A percentile compares a stretch with the other conserved stretches of the same genome.
phyloP scores from a whole-genome alignment of 2,797 vertebrate species.

The Megalops cyprinoides region DNA sequence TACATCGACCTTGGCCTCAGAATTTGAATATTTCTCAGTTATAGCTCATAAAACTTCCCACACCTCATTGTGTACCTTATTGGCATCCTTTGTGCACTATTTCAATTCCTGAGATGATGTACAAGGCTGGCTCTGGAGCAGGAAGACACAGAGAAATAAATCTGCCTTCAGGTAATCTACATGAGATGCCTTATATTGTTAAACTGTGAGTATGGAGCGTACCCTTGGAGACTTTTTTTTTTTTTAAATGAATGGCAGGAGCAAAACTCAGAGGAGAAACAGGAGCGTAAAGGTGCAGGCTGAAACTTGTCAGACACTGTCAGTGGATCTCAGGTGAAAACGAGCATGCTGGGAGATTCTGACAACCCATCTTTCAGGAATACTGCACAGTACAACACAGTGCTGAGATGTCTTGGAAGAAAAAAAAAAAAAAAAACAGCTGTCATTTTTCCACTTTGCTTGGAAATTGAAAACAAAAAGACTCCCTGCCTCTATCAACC shows the following conservation, averaged over 20 bases:
- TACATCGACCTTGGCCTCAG: not conserved
- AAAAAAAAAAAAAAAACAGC: not conserved
- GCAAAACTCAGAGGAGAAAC: slow-evolving; percentile 45
- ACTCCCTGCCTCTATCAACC: slow-evolving; percentile 36
- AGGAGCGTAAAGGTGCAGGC: slow-evolving; percentile 53
- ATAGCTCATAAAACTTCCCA: slow-evolving; percentile 41
- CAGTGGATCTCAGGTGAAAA: slow-evolving; percentile 49
- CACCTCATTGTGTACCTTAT: not conserved
- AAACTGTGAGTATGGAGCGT: not conserved
- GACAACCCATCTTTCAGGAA: slow-evolving; percentile 44
- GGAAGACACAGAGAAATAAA: slow-evolving; percentile 27
- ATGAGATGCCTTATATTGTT: slow-evolving; percentile 13
- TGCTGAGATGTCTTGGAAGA: not conserved
- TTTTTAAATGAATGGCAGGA: slow-evolving; percentile 40
- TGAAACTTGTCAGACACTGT: slow-evolving; percentile 55
- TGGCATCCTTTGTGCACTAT: slow-evolving; percentile 31
- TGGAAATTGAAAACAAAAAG: not conserved
- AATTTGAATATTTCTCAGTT: slow-evolving; percentile 35
- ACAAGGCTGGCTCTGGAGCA: slow-evolving; percentile 32
- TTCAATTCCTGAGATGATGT: slow-evolving; percentile 32
- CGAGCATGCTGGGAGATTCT: slow-evolving; percentile 41
- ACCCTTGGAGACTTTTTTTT: slow-evolving; percentile 32
- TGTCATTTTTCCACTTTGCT: not conserved
- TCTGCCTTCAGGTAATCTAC: slow-evolving; percentile 46
- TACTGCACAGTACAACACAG: slow-evolving; percentile 44